Evolutionary conservation across 1,140 invertebrate species (phyloP).

Genomic region (Sminthurinus signatus): DNA sequence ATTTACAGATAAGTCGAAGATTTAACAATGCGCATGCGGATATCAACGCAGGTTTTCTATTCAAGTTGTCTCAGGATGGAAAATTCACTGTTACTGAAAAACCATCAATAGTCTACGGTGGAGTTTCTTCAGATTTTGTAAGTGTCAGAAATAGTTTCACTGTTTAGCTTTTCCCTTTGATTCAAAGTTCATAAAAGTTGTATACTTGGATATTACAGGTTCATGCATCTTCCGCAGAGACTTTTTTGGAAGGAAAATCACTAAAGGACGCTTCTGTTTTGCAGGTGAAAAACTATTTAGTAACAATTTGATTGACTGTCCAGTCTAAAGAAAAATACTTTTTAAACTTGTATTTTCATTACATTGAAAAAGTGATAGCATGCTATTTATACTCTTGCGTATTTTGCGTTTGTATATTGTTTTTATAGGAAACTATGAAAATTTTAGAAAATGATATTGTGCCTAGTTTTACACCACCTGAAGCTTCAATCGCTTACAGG

Average conservation of each 20-base stretch:
- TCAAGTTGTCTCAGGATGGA: slow-evolving; percentile 55
- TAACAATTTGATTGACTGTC: neutral
- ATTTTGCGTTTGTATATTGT: too few species aligned
- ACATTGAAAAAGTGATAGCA: too few species aligned
- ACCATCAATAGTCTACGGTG: slow-evolving; percentile 60
- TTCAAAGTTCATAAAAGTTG: too few species aligned
- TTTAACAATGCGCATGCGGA: slow-evolving; percentile 76
- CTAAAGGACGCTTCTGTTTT: too few species aligned
- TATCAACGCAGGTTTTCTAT: slow-evolving; percentile 71
- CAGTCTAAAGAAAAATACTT: too few species aligned
- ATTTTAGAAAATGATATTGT: slow-evolving; percentile 52
- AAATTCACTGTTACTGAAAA: slow-evolving; percentile 48
- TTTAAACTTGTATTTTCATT: too few species aligned
- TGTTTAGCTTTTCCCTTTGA: too few species aligned
- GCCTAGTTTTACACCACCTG: slow-evolving; percentile 56
- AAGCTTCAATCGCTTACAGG: slow-evolving; percentile 58
- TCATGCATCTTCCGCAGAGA: slow-evolving; percentile 40
- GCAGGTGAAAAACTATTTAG: neutral
- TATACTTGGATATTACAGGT: slow-evolving; percentile 40
- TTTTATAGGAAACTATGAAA: slow-evolving; percentile 36
- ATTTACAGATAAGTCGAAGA: slow-evolving; percentile 60
- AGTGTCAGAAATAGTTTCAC: too few species aligned
- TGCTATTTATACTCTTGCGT: too few species aligned
- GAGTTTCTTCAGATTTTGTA: slow-evolving; percentile 60
- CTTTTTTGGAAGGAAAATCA: slow-evolving; percentile 33